These are phyloP conservation scores for Listrodromus nycthemerus DNA, from an alignment of 2,888 invertebrate genomes.

Conservation along the genomic window DNA sequence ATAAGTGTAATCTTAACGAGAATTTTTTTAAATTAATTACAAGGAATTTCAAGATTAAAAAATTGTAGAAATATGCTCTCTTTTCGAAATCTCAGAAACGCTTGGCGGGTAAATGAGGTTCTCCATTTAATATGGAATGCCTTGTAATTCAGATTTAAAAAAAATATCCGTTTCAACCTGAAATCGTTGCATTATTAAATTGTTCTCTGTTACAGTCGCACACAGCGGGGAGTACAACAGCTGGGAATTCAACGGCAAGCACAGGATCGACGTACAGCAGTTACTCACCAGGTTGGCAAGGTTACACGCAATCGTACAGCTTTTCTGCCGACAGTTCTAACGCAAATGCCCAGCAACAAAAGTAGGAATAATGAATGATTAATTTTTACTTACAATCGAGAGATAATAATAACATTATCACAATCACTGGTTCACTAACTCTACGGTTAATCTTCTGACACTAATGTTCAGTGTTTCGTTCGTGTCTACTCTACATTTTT, in stretches of 20 bases:
- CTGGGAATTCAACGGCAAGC: constrained; percentile 70
- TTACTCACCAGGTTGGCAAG: constrained; percentile 75
- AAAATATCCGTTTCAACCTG: neutral
- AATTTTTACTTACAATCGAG: constrained; percentile 61
- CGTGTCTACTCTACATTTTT: constrained; percentile 19
- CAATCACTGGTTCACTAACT: constrained; percentile 37
- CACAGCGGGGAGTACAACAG: constrained; percentile 70
- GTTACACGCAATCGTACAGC: constrained; percentile 72
- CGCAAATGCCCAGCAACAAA: constrained; percentile 72
- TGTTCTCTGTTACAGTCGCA: constrained; percentile 69
- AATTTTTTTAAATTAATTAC: too few species aligned
- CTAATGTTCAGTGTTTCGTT: constrained; percentile 35
- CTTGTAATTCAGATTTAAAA: neutral
- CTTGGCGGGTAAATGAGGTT: neutral
- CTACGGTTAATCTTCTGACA: constrained; percentile 21
- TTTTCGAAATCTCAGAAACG: neutral
- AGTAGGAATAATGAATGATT: constrained; percentile 70
- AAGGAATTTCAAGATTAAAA: too few species aligned
- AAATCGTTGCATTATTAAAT: constrained; percentile 4
- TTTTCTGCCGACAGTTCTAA: constrained; percentile 71
- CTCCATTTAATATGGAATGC: neutral
- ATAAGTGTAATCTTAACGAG: too few species aligned
- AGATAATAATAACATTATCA: constrained; percentile 20
- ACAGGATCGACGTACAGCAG: constrained; percentile 72
- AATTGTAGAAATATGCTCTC: neutral